Evolutionary conservation across 2,113 vertebrate genomes (phyloP).

Genomic region (Egretta garzetta): DNA sequence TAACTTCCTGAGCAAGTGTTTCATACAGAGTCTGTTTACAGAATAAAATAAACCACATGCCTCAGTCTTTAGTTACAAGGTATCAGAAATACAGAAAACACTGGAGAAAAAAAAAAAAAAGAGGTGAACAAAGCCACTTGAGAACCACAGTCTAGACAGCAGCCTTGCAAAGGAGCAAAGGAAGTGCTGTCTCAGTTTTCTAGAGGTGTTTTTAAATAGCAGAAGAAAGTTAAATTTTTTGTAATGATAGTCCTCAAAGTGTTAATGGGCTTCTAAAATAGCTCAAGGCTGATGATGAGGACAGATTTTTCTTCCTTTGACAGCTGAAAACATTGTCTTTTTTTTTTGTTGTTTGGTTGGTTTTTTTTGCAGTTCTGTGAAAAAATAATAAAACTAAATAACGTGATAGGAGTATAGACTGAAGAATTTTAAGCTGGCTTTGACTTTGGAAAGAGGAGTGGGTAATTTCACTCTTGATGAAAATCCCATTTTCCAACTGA

Average conservation of each 20-base stretch:
- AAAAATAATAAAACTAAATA: background rate
- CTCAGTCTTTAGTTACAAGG: background rate
- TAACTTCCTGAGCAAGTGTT: background rate
- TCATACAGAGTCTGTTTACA: background rate
- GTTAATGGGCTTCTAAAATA: background rate
- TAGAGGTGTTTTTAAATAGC: background rate
- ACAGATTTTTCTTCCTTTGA: background rate
- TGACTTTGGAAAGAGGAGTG: background rate
- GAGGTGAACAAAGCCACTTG: background rate
- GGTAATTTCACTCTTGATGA: background rate
- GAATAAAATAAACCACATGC: background rate
- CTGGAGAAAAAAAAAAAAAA: background rate
- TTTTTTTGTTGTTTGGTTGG: background rate
- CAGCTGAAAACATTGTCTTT: background rate
- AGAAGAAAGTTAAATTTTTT: background rate
- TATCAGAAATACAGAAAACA: background rate
- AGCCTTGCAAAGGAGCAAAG: background rate
- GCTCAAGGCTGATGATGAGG: background rate
- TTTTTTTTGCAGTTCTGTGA: background rate
- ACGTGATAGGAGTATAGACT: background rate
- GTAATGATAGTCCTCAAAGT: background rate
- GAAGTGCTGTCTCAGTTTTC: background rate
- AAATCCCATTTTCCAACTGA: background rate
- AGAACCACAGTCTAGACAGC: background rate
- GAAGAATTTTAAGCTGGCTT: background rate